These are phyloP conservation scores for Zenarchopterus dispar DNA, from an alignment of 2,797 vertebrate species.

Conservation along the genomic window DNA sequence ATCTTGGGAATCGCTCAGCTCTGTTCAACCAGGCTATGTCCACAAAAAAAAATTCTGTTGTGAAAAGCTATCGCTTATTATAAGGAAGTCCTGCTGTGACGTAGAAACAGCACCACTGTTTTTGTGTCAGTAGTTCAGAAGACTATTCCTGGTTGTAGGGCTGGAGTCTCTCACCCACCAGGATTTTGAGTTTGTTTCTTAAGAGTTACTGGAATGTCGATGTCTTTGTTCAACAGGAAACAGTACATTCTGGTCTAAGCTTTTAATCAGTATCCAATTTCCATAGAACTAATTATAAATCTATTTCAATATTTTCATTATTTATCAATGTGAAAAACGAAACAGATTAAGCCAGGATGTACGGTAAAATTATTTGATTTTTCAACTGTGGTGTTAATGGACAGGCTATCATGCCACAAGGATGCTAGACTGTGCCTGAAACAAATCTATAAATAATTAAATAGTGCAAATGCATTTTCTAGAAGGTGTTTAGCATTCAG, in stretches of 20 bases:
- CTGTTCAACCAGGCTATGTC: too few species aligned
- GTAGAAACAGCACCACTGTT: too few species aligned
- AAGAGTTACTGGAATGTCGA: background rate
- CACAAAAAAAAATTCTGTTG: too few species aligned
- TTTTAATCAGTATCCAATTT: constrained; percentile 28
- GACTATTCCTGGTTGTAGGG: constrained; percentile 4
- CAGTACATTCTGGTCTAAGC: constrained; percentile 10
- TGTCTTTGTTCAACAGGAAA: constrained; percentile 15
- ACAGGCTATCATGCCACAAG: background rate
- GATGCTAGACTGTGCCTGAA: background rate
- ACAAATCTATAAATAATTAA: too few species aligned
- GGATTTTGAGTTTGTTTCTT: too few species aligned
- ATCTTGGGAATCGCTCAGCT: too few species aligned
- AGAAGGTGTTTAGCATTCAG: too few species aligned
- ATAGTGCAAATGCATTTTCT: too few species aligned
- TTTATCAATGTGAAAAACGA: background rate
- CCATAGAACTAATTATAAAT: constrained; percentile 18
- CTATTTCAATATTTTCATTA: constrained; percentile 32
- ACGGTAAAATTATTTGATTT: constrained; percentile 4
- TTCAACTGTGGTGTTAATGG: constrained; percentile 11
- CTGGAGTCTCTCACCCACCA: too few species aligned
- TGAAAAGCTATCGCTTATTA: too few species aligned
- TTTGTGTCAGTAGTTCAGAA: constrained; percentile 9
- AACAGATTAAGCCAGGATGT: constrained; percentile 10
- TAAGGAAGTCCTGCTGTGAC: too few species aligned